Conservation (phyloP, 2,797 vertebrate genomes). For the Chiloscyllium punctatum region DNA sequence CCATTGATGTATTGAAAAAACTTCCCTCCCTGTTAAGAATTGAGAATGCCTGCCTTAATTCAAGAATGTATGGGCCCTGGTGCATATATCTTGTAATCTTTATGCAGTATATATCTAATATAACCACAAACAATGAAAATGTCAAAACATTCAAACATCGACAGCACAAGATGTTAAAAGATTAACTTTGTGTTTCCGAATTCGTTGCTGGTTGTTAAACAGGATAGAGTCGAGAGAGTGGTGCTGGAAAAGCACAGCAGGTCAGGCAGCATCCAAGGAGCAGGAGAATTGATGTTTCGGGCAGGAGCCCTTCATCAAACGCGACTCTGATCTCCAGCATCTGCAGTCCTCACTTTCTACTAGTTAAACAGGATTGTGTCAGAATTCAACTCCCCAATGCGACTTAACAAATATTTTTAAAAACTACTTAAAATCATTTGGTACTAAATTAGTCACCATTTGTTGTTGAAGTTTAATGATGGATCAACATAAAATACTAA, state of each 20-base stretch:
- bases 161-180: not conserved
- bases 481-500: not conserved
- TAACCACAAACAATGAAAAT: not conserved
- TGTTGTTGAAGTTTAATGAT: not conserved
- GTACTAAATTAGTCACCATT: not conserved
- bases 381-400: not conserved
- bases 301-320: too few relatives aligned
- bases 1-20: too few relatives aligned
- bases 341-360: too few relatives aligned
- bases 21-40: not conserved
- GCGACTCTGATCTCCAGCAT: too few relatives aligned
- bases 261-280: too few relatives aligned
- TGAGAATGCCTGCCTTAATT: not conserved
- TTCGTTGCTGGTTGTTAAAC: not conserved
- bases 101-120: not conserved
- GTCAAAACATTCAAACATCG: not conserved
- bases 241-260: too few relatives aligned
- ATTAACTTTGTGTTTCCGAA: not conserved
- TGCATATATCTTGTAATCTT: not conserved
- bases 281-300: too few relatives aligned
- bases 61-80: not conserved
- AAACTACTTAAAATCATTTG: not conserved
- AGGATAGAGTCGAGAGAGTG: too few relatives aligned
- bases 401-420: not conserved
- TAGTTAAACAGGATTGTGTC: not conserved